Evolutionary conservation across 2,113 vertebrate species (phyloP).

Genomic region (Otus sunia): DNA sequence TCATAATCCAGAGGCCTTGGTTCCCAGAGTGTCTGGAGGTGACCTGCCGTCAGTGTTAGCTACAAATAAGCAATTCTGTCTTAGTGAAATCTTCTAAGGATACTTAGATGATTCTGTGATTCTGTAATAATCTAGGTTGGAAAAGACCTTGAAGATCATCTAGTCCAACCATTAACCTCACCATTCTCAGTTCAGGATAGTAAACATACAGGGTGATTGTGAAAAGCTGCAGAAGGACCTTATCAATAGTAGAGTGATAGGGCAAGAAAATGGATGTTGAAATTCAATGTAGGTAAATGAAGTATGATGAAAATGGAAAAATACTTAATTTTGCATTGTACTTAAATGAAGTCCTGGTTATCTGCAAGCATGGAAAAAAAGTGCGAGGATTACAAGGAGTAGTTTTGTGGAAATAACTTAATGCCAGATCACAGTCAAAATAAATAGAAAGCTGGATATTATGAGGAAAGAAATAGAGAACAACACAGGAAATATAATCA

Average conservation of each 20-base stretch:
- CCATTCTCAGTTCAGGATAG: neutral
- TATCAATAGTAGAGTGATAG: neutral
- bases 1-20: neutral
- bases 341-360: neutral
- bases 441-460: neutral
- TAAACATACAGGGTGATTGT: neutral
- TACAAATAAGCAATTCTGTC: neutral
- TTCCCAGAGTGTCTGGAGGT: neutral
- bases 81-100: neutral
- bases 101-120: neutral
- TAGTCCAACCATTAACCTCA: too few relatives aligned
- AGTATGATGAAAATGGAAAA: neutral
- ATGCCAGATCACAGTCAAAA: neutral
- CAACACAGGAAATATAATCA: neutral
- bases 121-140: too few relatives aligned
- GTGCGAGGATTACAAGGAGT: neutral
- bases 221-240: neutral
- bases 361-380: neutral
- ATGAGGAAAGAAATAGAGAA: neutral
- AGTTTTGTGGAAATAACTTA: neutral
- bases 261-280: neutral
- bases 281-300: neutral
- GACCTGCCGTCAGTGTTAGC: neutral
- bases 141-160: too few relatives aligned
- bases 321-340: neutral